Base-by-base conservation (phyloP, 2,888 invertebrate species). In the Dione juno region DNA sequence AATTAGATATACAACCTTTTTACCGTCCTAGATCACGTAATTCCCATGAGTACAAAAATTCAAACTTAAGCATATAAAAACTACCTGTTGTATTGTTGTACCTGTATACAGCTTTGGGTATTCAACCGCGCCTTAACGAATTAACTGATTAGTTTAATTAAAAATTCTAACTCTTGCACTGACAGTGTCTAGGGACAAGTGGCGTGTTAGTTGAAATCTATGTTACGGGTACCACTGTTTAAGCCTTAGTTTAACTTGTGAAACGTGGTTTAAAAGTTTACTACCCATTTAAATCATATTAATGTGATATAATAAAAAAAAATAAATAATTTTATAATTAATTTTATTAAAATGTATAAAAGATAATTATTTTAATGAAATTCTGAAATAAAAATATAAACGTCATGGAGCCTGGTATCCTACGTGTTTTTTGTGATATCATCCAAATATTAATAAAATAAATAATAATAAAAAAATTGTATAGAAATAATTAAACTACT, bases 71-170 rank as follows among this genome's bases (percentile, higher is more conserved):
- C 72, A 37, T 57, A 37, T 37, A 37, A 57, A 57, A 57, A 57
- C 37, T 57, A 57, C 54, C 37, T 57, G 76, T 61, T 70, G 67
- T 57, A 70, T 76, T 77, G 77, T 77, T 77, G 72, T 75, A 70
- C 71, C 71, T 73, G 72, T 53, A 74, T 74, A 73, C 73, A 75
- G 72, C 77, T 75, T 75, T 72, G 63, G 68, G 74, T 77, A 78
- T 79, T 79, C 80, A 78, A 78, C 81, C 88, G 82, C 89, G 79
- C 88, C 89, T 82, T 82, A 77, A 81, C 82, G 88, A 84, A 92
- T 92, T 92, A 92, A 91, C 90, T 92, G 92, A 92, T 92, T 90
- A 92, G 82, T 84, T 88, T 90, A 92, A 91, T 92, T 89, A 92
- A 90, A 88, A 87, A 86, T 80, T 80, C 83, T 87, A 92, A 92